phyloP scores from a whole-genome alignment of 2,888 invertebrate genomes.

The Monopis laevigella region DNA sequence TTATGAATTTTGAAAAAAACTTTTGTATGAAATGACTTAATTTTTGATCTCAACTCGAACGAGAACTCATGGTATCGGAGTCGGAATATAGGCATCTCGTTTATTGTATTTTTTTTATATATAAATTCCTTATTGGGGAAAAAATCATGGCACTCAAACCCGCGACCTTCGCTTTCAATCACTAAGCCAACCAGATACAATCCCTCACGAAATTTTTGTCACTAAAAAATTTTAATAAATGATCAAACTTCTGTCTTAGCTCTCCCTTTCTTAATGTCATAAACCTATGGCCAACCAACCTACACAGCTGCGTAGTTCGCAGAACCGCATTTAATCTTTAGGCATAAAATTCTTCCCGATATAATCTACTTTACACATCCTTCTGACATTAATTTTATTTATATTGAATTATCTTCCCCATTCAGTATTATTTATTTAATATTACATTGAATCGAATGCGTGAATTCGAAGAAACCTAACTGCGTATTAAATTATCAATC shows the following conservation, averaged over 20 bases:
- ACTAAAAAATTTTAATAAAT: not conserved
- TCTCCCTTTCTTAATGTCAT: not conserved
- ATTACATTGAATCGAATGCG: not conserved
- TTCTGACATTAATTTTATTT: constrained; percentile 30
- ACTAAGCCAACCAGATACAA: too few relatives aligned
- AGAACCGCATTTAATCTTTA: not conserved
- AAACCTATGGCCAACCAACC: constrained; percentile 5
- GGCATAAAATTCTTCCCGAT: constrained; percentile 18
- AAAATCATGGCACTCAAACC: too few relatives aligned
- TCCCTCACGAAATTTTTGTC: too few relatives aligned
- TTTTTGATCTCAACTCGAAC: too few relatives aligned
- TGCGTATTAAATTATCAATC: too few relatives aligned
- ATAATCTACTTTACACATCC: constrained; percentile 19
- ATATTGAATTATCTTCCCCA: constrained; percentile 21
- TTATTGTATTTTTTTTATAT: too few relatives aligned
- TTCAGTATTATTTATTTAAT: not conserved
- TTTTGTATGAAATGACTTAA: too few relatives aligned
- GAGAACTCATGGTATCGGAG: too few relatives aligned
- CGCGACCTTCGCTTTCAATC: too few relatives aligned
- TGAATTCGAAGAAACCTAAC: constrained; percentile 1
- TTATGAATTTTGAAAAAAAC: too few relatives aligned
- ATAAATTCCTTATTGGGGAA: too few relatives aligned
- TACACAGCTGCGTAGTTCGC: not conserved
- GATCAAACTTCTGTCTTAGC: not conserved
- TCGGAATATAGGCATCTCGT: too few relatives aligned